phyloP scores from a whole-genome alignment of 1,140 invertebrate species.

The Brachionus plicatilis region DNA sequence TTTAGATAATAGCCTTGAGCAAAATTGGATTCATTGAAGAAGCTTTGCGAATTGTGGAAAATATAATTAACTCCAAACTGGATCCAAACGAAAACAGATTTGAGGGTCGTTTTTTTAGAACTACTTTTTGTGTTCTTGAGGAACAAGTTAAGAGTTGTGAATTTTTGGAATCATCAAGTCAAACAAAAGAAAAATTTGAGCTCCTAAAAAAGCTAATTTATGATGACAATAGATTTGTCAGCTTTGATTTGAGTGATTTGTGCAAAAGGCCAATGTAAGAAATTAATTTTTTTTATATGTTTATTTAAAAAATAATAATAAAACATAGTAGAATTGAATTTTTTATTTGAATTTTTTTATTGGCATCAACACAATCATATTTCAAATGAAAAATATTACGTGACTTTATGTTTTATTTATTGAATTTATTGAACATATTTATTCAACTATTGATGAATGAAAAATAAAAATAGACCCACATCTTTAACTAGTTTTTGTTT shows the following conservation, averaged over 20 bases:
- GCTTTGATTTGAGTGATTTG: neutral
- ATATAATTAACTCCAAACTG: neutral
- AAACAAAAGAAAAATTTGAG: neutral
- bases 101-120: neutral
- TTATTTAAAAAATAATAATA: too few relatives aligned
- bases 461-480: too few relatives aligned
- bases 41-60: constrained; percentile 5
- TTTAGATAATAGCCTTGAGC: constrained; percentile 7
- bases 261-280: neutral
- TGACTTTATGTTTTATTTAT: too few relatives aligned
- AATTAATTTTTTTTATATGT: neutral
- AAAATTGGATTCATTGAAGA: constrained; percentile 33
- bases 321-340: too few relatives aligned
- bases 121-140: neutral
- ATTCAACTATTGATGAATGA: too few relatives aligned
- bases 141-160: neutral
- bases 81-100: neutral
- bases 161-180: neutral
- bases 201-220: neutral
- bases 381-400: too few relatives aligned
- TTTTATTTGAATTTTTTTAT: too few relatives aligned
- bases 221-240: neutral
- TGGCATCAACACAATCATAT: too few relatives aligned
- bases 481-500: too few relatives aligned
- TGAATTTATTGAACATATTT: too few relatives aligned